Percentiles rank a stretch among this genome's conserved stretches.
These are phyloP conservation scores for Kudoa iwatai DNA, from an alignment of 30 jellyfish, hydroid and myxozoan genomes.

Conservation along the genomic window DNA sequence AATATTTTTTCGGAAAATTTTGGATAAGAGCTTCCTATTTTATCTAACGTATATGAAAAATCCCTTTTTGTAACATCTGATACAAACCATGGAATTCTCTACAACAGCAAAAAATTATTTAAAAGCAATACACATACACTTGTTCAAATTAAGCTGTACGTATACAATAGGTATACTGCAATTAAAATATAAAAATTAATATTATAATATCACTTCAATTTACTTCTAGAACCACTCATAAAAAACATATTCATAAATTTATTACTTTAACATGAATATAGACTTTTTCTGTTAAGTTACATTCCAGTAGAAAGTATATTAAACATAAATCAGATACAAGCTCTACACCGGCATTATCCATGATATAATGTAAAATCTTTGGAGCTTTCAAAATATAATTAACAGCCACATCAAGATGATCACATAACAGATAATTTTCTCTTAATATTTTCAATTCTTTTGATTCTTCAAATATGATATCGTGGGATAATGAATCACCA, in stretches of 20 bases:
- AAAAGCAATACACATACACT: too few relatives aligned
- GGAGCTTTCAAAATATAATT: too few relatives aligned
- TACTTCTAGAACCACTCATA: too few relatives aligned
- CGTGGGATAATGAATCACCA: conserved; percentile 31
- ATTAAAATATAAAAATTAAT: too few relatives aligned
- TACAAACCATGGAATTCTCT: conserved; percentile 75
- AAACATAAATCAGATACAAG: conserved; percentile 41
- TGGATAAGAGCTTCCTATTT: conserved; percentile 17
- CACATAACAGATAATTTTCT: conserved; percentile 28
- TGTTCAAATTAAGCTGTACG: too few relatives aligned
- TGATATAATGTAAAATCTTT: conserved; percentile 19
- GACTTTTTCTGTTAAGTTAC: conserved; percentile 15
- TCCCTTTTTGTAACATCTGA: conserved; percentile 27
- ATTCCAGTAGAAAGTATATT: conserved; percentile 29
- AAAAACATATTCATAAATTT: too few relatives aligned
- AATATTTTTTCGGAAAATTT: conserved; percentile 10
- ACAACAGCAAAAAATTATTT: too few relatives aligned
- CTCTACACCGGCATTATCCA: conserved; percentile 79
- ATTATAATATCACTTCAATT: too few relatives aligned
- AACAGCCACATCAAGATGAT: conserved; percentile 18
- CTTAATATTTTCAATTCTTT: conserved; percentile 16
- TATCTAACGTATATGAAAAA: conserved; percentile 34
- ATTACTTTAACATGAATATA: conserved; percentile 53
- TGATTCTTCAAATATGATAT: conserved; percentile 20
- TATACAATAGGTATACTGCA: too few relatives aligned